Evolutionary conservation across 2,888 invertebrate genomes (phyloP), one percentile per base, ranked within the genome.

Genomic region (Cinara cedri): DNA sequence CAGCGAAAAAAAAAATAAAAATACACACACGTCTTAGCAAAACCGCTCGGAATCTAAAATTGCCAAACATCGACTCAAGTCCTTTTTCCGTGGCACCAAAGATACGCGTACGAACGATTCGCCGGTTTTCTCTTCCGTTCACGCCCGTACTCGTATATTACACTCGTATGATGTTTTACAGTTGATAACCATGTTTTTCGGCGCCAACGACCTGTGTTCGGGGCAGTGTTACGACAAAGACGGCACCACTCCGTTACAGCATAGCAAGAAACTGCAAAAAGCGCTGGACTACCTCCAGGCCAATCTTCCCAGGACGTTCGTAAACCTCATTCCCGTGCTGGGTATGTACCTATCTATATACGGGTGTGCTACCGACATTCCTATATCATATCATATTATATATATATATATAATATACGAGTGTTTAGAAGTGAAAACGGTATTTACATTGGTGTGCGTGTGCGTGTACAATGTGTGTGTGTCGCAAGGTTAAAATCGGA

Each of bases 171-270:
- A n/a, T n/a, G n/a, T 81, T 82, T 16, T 83, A n/a, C 83, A 87
- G 87, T 83, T 87, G 88, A 86, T 93, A 70, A 92, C 93, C 0
- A 87, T 93, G 68, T 90, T 92, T 85, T 90, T 92, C 82, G 92
- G 92, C 0, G 92, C 92, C 81, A 92, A 92, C 84, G 92, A 92
- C 85, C 87, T 92, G 65, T 92, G 92, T 84, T 92, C 92, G 0
- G 91, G 90, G 0, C 91, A 92, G 81, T 92, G 92, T 84, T 87
- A 85, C 82, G 87, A 89, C 81, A 88, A 87, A 54, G 88, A 88
- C 0, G 87, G 88, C 21, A 87, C 88, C n/a, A 90, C 91, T 0
- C 89, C 92, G 0, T 84, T 86, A 0, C 89, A 89, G 1, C 90
- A 91, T 84, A 89, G 89, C 21, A 85, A 87, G 82, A 90, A 91